Evolutionary conservation across 2,888 invertebrate species (phyloP), one percentile per base, ranked within the genome.

Genomic region (Epistrophe grossulariae): DNA sequence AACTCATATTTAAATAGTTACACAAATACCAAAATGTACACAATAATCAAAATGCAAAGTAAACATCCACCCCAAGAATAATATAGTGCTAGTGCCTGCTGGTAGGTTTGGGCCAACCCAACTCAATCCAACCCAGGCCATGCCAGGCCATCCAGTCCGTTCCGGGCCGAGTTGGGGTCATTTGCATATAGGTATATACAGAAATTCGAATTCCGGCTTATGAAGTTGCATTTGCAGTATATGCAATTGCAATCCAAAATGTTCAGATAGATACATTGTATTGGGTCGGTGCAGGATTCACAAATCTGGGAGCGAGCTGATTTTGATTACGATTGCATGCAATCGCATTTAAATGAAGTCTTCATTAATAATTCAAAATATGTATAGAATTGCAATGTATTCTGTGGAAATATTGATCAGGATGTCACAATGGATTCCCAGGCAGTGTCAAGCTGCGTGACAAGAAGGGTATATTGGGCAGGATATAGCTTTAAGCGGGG

Each of bases 341-440:
- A 85, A 85, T 85, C 81, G 85, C 57, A 85, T 78, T 82, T 68
- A 85, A 85, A 85, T 81, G 84, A 84, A 84, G 84, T 81, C 84
- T 82, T 85, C 85, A 85, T 85, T 85, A 85, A 85, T 78, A 81
- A 85, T 85, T 81, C 82, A 85, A 77, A 85, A 78, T 82, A 82
- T 85, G 82, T 85, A 78, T 85, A 85, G 82, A 78, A 73, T 68
- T 73, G 72, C 68, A 78, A 43, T 70, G 73, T 68, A 57, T 78
- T 78, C 82, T 78, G 62, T 85, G 81, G 73, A 85, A 85, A 85
- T 85, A 85, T 85, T 85, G 85, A 85, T 85, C 85, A 82, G 78
- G 78, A 82, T 78, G 70, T 78, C 82, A 82, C 85, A 85, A 78
- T 85, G 76, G 66, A 70, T 68, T 64, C 4, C 28, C 43, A 2